Evolutionary conservation across 2,797 vertebrate species (phyloP).

Genomic region (Pyrrhura leucotis): DNA sequence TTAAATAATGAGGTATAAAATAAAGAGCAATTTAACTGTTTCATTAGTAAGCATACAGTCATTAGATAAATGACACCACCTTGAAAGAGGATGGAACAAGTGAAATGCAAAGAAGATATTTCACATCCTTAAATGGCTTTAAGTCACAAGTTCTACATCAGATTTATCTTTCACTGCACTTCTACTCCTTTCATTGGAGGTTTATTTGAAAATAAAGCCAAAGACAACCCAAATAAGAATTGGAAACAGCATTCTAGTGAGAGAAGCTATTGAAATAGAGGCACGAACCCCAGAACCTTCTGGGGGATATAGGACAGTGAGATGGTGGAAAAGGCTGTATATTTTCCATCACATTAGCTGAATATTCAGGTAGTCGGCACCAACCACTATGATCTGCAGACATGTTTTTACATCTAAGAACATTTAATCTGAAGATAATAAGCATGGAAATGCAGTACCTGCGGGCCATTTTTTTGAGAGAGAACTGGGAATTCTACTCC

Average conservation of each 20-base stretch:
- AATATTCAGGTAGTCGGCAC: background rate
- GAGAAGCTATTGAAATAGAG: background rate
- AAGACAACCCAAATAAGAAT: background rate
- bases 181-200: background rate
- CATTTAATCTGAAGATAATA: background rate
- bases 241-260: background rate
- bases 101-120: background rate
- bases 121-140: background rate
- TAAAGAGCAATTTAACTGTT: background rate
- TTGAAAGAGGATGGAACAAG: background rate
- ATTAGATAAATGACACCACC: background rate
- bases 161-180: background rate
- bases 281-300: background rate
- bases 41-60: background rate
- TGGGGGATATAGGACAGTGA: background rate
- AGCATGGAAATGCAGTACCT: background rate
- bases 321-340: background rate
- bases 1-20: background rate
- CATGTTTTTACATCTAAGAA: background rate
- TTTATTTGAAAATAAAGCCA: constrained; percentile 2
- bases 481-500: background rate
- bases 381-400: background rate
- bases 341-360: background rate
- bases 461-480: background rate
- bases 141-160: background rate